Evolutionary conservation across 2,113 vertebrate species (phyloP).

Genomic region (Myodes glareolus): DNA sequence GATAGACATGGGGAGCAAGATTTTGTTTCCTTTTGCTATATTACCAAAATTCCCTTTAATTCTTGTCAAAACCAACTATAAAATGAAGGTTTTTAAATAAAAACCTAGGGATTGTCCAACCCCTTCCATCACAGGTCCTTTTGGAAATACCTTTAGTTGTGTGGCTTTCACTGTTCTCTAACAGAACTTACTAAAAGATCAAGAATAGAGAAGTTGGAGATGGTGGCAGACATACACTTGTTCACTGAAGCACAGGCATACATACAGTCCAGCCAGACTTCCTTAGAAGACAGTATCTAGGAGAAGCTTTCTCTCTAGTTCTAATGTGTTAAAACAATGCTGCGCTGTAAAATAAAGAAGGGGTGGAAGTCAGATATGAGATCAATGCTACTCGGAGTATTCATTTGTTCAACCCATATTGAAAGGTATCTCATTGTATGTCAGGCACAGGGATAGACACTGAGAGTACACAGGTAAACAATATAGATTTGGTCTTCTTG

Average conservation of each 20-base stretch:
- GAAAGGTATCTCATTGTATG: not conserved
- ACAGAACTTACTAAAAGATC: not conserved
- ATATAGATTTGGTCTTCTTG: not conserved
- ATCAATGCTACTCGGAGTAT: not conserved
- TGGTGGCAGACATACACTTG: not conserved
- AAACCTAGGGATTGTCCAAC: not conserved
- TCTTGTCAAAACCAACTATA: slow-evolving; percentile 21
- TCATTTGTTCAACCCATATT: not conserved
- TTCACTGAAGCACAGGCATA: not conserved
- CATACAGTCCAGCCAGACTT: not conserved
- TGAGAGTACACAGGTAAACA: not conserved
- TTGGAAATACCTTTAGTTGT: not conserved
- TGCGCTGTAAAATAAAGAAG: not conserved
- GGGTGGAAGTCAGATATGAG: not conserved
- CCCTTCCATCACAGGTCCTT: not conserved
- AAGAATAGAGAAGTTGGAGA: not conserved
- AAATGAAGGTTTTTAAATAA: slow-evolving; percentile 6
- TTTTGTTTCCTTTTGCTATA: not conserved
- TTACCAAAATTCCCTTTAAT: not conserved
- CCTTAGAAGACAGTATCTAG: not conserved
- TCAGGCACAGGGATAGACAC: not conserved
- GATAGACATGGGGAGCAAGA: not conserved
- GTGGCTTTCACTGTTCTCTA: not conserved
- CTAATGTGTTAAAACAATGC: not conserved
- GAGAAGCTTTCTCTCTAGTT: not conserved